These are phyloP conservation scores for Clusia tigrina DNA, from an alignment of 2,888 invertebrate genomes.

Conservation along the genomic window DNA sequence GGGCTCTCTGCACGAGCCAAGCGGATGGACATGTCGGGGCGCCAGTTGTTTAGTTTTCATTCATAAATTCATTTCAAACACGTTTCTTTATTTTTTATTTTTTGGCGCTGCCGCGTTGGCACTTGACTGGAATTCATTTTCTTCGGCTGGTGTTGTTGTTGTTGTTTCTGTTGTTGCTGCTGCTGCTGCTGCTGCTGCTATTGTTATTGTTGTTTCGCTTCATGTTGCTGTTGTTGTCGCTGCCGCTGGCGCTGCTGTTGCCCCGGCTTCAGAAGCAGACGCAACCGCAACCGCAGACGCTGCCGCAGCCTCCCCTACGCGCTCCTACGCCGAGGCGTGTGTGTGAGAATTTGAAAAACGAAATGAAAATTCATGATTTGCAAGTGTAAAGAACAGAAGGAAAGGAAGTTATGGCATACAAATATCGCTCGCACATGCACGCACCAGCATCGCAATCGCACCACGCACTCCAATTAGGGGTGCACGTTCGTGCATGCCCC, in stretches of 20 bases:
- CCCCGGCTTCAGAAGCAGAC: no score
- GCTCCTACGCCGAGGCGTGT: neutral
- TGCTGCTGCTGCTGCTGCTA: no score
- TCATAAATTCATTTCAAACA: constrained; percentile 41
- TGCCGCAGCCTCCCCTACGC: constrained; percentile 17
- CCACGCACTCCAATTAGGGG: constrained; percentile 31
- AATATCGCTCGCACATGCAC: constrained; percentile 27
- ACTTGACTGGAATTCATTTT: constrained; percentile 30
- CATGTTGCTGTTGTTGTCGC: no score
- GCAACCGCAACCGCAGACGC: no score
- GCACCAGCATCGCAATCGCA: constrained; percentile 26
- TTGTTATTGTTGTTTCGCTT: no score
- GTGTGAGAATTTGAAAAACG: constrained; percentile 12
- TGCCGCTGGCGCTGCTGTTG: no score
- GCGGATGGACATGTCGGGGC: constrained; percentile 28
- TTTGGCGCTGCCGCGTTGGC: constrained; percentile 22
- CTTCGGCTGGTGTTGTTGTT: constrained; percentile 20
- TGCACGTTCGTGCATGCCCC: constrained; percentile 30
- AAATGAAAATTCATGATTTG: constrained; percentile 27
- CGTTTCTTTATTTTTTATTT: constrained; percentile 11
- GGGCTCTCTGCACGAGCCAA: constrained; percentile 34
- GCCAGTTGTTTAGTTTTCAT: constrained; percentile 38
- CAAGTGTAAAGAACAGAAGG: constrained; percentile 19
- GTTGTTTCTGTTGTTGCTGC: no score
- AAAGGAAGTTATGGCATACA: neutral